A percentile compares a stretch with the other conserved stretches of the same genome.
These are phyloP conservation scores for Neoitamus cyanurus DNA, from an alignment of 2,888 invertebrate species.

Conservation along the genomic window DNA sequence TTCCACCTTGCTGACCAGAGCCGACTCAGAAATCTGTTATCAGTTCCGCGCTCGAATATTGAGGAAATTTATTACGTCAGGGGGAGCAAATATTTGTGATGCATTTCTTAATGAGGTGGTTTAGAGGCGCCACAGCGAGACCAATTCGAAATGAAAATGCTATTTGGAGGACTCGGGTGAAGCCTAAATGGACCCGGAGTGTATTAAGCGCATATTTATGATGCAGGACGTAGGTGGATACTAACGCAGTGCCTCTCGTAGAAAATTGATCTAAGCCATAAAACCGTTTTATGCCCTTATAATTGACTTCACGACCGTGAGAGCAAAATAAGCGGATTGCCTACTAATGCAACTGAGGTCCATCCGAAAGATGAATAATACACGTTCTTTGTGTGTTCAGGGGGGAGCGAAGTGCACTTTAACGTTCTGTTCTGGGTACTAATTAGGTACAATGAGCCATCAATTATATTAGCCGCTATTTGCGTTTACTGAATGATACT, in stretches of 20 bases:
- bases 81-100: slow-evolving; percentile 42
- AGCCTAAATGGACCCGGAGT: background rate
- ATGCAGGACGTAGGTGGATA: background rate
- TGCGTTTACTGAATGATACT: too few species aligned
- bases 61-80: slow-evolving; percentile 45
- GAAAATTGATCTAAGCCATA: background rate
- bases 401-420: too few species aligned
- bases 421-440: too few species aligned
- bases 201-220: background rate
- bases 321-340: background rate
- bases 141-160: background rate
- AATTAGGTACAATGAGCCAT: too few species aligned
- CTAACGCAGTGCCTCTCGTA: background rate
- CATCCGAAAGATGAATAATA: background rate
- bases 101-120: slow-evolving; percentile 34
- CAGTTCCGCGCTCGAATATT: slow-evolving; percentile 41
- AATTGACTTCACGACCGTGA: background rate
- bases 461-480: too few species aligned
- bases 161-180: background rate
- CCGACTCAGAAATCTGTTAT: slow-evolving; percentile 39
- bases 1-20: slow-evolving; percentile 25
- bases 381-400: background rate
- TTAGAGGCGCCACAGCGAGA: slow-evolving; percentile 30
- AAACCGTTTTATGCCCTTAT: background rate
- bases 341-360: background rate